These are phyloP conservation scores for Coryphaenoides rupestris DNA, from an alignment of 2,113 vertebrate genomes.

Conservation along the genomic window DNA sequence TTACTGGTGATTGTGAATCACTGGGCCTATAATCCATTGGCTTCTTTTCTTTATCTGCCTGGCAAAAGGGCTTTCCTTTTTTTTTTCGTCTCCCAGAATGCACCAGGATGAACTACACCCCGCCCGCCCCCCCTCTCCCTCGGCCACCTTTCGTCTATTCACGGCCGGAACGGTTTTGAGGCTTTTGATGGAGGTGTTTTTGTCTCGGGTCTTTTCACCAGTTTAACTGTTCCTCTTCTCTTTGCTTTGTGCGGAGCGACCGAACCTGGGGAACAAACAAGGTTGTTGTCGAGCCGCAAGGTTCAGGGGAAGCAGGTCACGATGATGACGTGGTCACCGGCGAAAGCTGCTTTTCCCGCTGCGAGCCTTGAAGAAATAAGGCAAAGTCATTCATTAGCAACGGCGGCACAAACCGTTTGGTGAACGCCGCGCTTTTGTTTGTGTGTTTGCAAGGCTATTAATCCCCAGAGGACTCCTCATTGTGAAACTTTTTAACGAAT, in stretches of 20 bases:
- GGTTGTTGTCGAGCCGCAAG: slow-evolving; percentile 37
- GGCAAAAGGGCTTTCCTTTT: slow-evolving; percentile 40
- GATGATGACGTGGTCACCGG: slow-evolving; percentile 63
- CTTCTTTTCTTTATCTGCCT: slow-evolving; percentile 51
- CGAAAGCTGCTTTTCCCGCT: slow-evolving; percentile 57
- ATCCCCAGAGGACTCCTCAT: not conserved
- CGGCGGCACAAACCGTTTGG: slow-evolving; percentile 14
- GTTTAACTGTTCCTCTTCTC: slow-evolving; percentile 35
- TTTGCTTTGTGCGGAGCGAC: slow-evolving; percentile 48
- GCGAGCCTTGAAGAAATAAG: slow-evolving; percentile 27
- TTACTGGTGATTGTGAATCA: slow-evolving; percentile 38
- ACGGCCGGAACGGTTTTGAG: slow-evolving; percentile 45
- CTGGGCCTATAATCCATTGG: slow-evolving; percentile 37
- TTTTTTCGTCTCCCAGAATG: slow-evolving; percentile 3
- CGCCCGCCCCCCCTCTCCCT: slow-evolving; percentile 29
- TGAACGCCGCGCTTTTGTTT: not conserved
- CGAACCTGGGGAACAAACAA: slow-evolving; percentile 50
- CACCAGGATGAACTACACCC: slow-evolving; percentile 31
- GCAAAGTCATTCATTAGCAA: slow-evolving; percentile 48
- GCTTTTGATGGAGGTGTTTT: slow-evolving; percentile 47
- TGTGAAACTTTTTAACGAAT: not conserved
- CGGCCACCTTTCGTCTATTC: slow-evolving; percentile 34
- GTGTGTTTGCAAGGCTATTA: slow-evolving; percentile 7
- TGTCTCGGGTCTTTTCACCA: slow-evolving; percentile 46
- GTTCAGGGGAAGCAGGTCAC: slow-evolving; percentile 44